Percentiles rank a stretch among this genome's conserved stretches.
Conservation (phyloP, 2,888 invertebrate species). For the Trissonchulus latispiculum region DNA sequence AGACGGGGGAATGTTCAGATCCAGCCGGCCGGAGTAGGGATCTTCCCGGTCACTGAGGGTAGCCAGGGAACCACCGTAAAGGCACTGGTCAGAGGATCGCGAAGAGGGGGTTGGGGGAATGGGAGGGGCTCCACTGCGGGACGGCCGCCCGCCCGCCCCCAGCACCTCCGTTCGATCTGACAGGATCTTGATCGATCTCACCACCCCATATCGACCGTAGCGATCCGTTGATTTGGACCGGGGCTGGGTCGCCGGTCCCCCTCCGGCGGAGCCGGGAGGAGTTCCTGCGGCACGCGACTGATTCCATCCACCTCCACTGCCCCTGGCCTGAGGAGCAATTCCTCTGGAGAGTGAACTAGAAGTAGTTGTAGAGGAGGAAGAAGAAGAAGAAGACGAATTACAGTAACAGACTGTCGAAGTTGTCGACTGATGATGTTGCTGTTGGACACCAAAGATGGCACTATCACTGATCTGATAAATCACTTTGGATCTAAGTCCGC, state of each 20-base stretch:
- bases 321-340: neutral
- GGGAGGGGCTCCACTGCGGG: neutral
- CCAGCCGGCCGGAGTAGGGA: neutral
- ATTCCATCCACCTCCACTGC: neutral
- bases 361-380: too few relatives aligned
- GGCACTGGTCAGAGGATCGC: neutral
- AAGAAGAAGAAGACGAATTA: too few relatives aligned
- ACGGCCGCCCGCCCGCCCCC: neutral
- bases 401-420: too few relatives aligned
- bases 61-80: neutral
- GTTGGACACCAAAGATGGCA: neutral
- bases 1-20: neutral
- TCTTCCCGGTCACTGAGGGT: neutral
- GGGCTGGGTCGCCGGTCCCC: neutral
- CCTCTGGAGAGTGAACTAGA: too few relatives aligned
- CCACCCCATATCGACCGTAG: neutral
- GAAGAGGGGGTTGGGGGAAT: too few relatives aligned
- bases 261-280: neutral
- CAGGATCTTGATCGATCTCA: slow-evolving; percentile 11
- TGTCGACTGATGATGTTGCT: too few relatives aligned
- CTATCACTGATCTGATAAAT: neutral
- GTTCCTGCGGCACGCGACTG: neutral
- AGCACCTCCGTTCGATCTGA: slow-evolving; percentile 12
- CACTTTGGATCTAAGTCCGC: neutral
- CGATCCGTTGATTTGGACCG: neutral